These are phyloP conservation scores for Drosophila repleta DNA, from an alignment of 1,140 invertebrate species.

Conservation along the genomic window DNA sequence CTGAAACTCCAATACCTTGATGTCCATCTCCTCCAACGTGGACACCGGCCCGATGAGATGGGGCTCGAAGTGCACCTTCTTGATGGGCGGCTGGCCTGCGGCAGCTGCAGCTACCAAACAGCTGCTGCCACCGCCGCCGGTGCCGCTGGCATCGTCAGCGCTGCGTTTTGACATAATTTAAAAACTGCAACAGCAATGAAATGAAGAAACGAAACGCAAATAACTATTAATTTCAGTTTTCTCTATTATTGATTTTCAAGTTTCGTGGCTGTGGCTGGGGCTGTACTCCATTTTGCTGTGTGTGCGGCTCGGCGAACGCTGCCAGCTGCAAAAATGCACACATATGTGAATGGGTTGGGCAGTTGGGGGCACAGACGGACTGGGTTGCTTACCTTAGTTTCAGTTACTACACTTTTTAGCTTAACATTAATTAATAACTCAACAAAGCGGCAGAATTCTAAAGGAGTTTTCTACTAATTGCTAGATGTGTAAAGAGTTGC, in stretches of 20 bases:
- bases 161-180: constrained; percentile 89
- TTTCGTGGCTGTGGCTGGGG: constrained; percentile 66
- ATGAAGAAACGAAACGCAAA: constrained; percentile 2
- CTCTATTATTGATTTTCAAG: constrained; percentile 71
- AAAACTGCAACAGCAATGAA: constrained; percentile 38
- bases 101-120: constrained; percentile 65
- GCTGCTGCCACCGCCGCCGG: constrained; percentile 76
- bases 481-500: constrained; percentile 42
- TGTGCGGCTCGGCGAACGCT: constrained; percentile 47
- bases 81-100: constrained; percentile 88
- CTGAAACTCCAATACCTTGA: constrained; percentile 98
- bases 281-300: constrained; percentile 75
- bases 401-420: constrained; percentile 65
- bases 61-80: constrained; percentile 97
- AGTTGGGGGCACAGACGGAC: constrained; percentile 3
- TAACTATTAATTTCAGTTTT: constrained; percentile 41
- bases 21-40: constrained; percentile 98
- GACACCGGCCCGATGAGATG: constrained; percentile 96
- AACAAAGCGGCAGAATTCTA: constrained; percentile 41
- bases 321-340: constrained; percentile 16
- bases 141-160: constrained; percentile 86
- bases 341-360: constrained; percentile 2
- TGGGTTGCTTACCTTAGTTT: constrained; percentile 61
- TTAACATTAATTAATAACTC: constrained; percentile 74
- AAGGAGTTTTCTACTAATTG: constrained; percentile 44